Evolutionary conservation across 2,113 vertebrate genomes (phyloP), one percentile per base, ranked within the genome.

Genomic region (Protomyctophum bolini): DNA sequence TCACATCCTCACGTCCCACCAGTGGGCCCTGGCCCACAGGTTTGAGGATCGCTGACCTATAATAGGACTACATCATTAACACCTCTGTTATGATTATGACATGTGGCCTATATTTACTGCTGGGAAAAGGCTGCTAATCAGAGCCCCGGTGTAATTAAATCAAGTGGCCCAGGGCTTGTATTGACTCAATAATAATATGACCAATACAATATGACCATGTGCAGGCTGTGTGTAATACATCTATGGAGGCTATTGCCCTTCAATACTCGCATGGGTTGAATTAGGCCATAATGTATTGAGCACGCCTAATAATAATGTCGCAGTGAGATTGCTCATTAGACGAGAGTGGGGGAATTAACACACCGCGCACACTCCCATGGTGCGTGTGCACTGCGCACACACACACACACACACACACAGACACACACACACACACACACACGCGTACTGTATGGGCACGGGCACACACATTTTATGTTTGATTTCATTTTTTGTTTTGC

Each of bases 61-160:
- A 41, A 41, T 41, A 41, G 33, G 33, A 41, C 33, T 4, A 93
- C 85, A 94, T 96, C 92, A 94, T 95, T 95, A 93, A 92, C 93
- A 83, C 93, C 89, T 85, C 93, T 94, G 92, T 95, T 94, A 95
- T 95, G 96, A 96, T 95, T 95, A 96, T 95, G 95, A 95, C 93
- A 93, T 94, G 92, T 91, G 91, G 91, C 87, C 83, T 72, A 83
- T 84, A 94, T 86, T 92, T 86, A 93, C 94, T 95, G 90, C 78
- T 82, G 93, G 94, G 93, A 94, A 68, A 87, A 41, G 33, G 91
- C 90, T 87, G 93, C 92, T 94, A 96, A 95, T 96, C 92, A 92
- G 91, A 91, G 88, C 83, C 80, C 90, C 63, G 7, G 71, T 81
- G 79, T 46, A 90, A 95, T 95, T 93, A 94, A 95, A 95, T 94